These are phyloP conservation scores for Orchestia grillus DNA, from an alignment of 1,140 invertebrate species.

Conservation along the genomic window DNA sequence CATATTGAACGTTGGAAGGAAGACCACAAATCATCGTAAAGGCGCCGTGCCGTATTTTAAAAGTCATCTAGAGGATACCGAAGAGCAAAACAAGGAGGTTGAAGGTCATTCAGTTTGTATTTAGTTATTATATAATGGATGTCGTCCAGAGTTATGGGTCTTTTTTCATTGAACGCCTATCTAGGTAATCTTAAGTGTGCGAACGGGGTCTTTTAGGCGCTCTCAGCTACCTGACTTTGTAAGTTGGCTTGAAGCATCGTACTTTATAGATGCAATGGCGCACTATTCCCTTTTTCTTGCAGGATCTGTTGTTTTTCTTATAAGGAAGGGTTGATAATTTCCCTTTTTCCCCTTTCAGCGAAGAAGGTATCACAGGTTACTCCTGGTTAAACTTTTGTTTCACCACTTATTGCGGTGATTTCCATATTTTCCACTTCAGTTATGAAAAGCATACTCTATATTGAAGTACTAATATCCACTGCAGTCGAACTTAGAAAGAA, in stretches of 20 bases:
- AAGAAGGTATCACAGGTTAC: neutral
- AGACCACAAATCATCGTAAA: neutral
- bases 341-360: neutral
- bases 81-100: constrained; percentile 10
- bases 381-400: neutral
- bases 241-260: neutral
- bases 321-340: neutral
- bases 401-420: neutral
- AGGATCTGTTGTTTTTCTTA: neutral
- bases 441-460: neutral
- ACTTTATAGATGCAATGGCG: neutral
- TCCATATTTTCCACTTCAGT: neutral
- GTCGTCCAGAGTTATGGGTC: neutral
- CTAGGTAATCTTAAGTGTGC: neutral
- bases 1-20: neutral
- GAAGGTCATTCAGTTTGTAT: neutral
- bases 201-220: neutral
- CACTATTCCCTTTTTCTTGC: neutral
- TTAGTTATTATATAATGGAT: neutral
- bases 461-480: neutral
- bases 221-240: neutral
- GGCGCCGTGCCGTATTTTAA: neutral
- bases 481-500: constrained; percentile 7
- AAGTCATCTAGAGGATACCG: neutral
- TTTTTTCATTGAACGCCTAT: neutral